Evolutionary conservation across 2,113 vertebrate species (phyloP), one percentile per base, ranked within the genome.

Genomic region (Conger conger): DNA sequence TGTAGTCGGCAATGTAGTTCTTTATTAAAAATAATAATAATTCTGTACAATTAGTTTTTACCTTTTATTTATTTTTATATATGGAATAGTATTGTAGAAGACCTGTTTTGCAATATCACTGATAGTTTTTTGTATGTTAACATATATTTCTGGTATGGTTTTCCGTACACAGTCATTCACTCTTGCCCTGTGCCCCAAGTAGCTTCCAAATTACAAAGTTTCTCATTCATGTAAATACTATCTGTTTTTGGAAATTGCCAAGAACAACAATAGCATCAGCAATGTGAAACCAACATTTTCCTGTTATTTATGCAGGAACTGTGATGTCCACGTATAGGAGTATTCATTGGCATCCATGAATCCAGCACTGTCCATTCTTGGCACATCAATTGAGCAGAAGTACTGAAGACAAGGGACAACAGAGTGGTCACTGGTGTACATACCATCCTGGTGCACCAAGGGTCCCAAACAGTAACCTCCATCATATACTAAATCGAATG

Each of bases 301-400:
- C 68, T 73, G n/a, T 45, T 77, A 45, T 45, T 45, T 37, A 76
- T 30, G n/a, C 7, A 38, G 20, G 35, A 33, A 53, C 36, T 40
- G 35, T 60, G 45, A 84, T 20, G 76, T 20, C 20, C 83, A 79
- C 20, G 63, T 27, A 15, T 79, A 50, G 76, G 13, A 38, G 76
- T 36, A 79, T 36, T n/a, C 76, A 38, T 35, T 37, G 35, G 50
- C 1, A 79, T n/a, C 53, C 83, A 84, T 42, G 83, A 18, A 76
- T 20, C 77, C 37, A 50, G 57, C 3, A 23, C 20, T 27, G 33
- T n/a, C 6, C 57, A 63, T 63, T 63, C 57, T 50, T 50, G 45
- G 8, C 3, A 27, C 18, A 63, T 4, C 57, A 63, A 6, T 27
- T 16, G 54, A 57, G 54, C 57, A 23, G 20, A 57, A 17, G 76